phyloP scores from a whole-genome alignment of 2,888 invertebrate genomes.

The Apoda limacodes region DNA sequence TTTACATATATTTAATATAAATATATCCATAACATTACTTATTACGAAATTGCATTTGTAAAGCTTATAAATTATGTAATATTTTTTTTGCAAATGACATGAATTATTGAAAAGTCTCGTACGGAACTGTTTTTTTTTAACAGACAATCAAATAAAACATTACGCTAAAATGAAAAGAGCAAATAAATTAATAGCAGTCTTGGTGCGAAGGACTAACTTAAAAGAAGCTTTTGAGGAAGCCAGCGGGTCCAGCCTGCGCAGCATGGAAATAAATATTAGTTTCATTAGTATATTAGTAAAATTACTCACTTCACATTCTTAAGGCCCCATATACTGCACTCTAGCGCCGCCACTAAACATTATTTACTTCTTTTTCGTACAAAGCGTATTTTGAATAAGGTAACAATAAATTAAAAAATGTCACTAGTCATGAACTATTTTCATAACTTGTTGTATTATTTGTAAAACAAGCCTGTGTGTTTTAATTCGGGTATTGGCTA shows the following conservation, averaged over 20 bases:
- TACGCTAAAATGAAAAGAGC: slow-evolving; percentile 41
- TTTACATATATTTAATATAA: slow-evolving; percentile 48
- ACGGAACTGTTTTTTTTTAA: slow-evolving; percentile 27
- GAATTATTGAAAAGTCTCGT: slow-evolving; percentile 41
- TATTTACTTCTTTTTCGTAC: too few relatives aligned
- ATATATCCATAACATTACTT: slow-evolving; percentile 41
- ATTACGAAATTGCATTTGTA: slow-evolving; percentile 48
- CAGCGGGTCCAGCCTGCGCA: slow-evolving; percentile 88
- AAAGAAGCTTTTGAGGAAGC: slow-evolving; percentile 96
- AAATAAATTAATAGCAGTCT: slow-evolving; percentile 64
- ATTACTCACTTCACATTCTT: too few relatives aligned
- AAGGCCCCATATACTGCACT: too few relatives aligned
- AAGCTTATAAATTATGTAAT: slow-evolving; percentile 39
- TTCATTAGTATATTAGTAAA: slow-evolving; percentile 22
- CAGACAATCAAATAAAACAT: slow-evolving; percentile 45
- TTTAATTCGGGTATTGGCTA: too few relatives aligned
- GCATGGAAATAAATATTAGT: slow-evolving; percentile 34
- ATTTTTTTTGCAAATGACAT: slow-evolving; percentile 37
- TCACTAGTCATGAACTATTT: too few relatives aligned
- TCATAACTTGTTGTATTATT: too few relatives aligned
- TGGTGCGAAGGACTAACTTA: slow-evolving; percentile 73
- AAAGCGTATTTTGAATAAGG: too few relatives aligned
- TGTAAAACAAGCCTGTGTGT: too few relatives aligned
- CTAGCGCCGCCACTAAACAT: too few relatives aligned
- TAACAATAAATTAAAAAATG: too few relatives aligned